phyloP scores from a whole-genome alignment of 2,113 vertebrate genomes.

The Petromus typicus region DNA sequence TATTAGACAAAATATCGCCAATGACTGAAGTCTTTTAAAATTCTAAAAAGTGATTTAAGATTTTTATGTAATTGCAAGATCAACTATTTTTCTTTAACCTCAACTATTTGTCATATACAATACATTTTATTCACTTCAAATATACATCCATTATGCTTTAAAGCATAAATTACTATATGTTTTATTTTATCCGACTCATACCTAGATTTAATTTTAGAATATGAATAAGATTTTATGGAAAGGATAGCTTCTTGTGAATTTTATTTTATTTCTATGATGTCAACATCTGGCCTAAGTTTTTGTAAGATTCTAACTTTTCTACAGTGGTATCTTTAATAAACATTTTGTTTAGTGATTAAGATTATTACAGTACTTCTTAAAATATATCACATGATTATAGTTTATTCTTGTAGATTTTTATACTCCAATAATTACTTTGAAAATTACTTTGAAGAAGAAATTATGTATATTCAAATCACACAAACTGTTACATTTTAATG shows the following conservation, averaged over 20 bases:
- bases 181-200: conserved; percentile 17
- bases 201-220: background rate
- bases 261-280: background rate
- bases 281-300: background rate
- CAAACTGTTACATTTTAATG: conserved; percentile 15
- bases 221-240: background rate
- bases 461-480: background rate
- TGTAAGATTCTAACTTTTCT: background rate
- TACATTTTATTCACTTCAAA: background rate
- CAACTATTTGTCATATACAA: background rate
- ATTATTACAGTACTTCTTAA: conserved; percentile 2
- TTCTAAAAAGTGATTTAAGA: background rate
- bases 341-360: conserved; percentile 13
- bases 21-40: background rate
- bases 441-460: background rate
- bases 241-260: background rate
- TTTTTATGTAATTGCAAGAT: conserved; percentile 25
- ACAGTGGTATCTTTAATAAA: background rate
- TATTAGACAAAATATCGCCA: background rate
- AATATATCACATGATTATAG: background rate
- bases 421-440: background rate
- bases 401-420: background rate
- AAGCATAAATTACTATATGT: background rate
- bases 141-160: background rate
- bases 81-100: conserved; percentile 25